Percentiles rank a stretch among this genome's conserved stretches.
phyloP scores from a whole-genome alignment of 2,888 invertebrate genomes.

The Cabera pusaria region DNA sequence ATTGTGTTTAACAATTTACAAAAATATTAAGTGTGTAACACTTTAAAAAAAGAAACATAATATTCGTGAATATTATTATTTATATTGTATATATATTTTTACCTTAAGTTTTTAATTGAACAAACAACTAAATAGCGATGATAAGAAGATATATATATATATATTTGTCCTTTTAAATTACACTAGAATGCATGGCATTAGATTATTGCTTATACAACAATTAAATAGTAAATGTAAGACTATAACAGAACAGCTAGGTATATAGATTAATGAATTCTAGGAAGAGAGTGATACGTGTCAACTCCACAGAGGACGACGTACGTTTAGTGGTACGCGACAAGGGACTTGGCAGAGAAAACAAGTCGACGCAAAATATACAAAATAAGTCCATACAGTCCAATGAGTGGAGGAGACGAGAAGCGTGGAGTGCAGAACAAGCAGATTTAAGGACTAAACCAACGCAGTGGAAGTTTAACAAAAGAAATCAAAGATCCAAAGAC shows the following conservation, averaged over 20 bases:
- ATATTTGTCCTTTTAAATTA: background rate
- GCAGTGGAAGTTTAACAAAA: conserved; percentile 89
- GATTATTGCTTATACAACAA: conserved; percentile 19
- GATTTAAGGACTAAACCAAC: conserved; percentile 87
- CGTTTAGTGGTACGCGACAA: conserved; percentile 89
- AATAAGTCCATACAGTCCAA: conserved; percentile 90
- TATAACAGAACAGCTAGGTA: conserved; percentile 62
- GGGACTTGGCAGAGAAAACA: conserved; percentile 88
- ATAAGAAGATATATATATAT: background rate
- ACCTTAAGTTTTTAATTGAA: no score
- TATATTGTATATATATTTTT: no score
- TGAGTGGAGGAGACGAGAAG: conserved; percentile 91
- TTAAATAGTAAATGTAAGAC: conserved; percentile 28
- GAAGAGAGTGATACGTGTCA: conserved; percentile 89
- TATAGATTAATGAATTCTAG: conserved; percentile 86
- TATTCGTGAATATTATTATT: no score
- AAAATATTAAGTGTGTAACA: no score
- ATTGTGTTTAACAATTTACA: no score
- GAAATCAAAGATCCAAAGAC: conserved; percentile 81
- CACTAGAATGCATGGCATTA: conserved; percentile 16
- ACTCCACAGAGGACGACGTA: conserved; percentile 89
- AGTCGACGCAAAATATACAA: conserved; percentile 88
- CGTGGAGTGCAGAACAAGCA: conserved; percentile 92
- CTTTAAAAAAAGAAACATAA: no score
- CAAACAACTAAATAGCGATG: no score